Evolutionary conservation across 2,888 invertebrate species (phyloP), one percentile per base, ranked within the genome.

Genomic region (Diaprepes abbreviatus): DNA sequence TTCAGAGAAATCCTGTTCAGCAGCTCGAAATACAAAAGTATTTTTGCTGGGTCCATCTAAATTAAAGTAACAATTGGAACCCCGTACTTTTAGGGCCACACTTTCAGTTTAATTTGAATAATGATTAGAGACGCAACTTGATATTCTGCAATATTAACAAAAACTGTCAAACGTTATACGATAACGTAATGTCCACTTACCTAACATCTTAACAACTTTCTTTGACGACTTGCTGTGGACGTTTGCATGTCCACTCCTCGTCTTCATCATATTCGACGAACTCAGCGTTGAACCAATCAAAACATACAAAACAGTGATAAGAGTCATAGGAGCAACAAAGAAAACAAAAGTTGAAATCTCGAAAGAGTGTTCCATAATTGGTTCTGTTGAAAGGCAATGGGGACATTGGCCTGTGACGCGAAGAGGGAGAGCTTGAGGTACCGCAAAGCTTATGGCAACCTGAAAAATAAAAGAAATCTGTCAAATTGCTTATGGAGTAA

Each of bases 301-400:
- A 60, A 92, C 88, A 80, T 96, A 96, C 71, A 96, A 85, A 72
- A 94, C 92, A 31, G 91, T 90, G 80, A 96, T 94, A 70, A 95
- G 87, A 31, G 92, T 92, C 94, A 96, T 94, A 1, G 95, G 96
- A 43, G 92, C 89, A 36, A 94, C 89, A 82, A 96, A 96, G 84
- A 95, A 94, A 78, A 95, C 85, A 80, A 92, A 89, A 76, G 91
- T 91, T 10, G 95, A 93, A 77, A 94, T 89, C 79, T 92, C 91
- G 80, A 94, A 93, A 72, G 91, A 90, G 84, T 92, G 90, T 67
- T 89, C 89, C 54, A 90, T 84, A 14, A 77, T 76, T 31, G 80
- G 77, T 17, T 79, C 73, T 1, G 70, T 68, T 2, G 77, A 71
- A n/a, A 74, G 31, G 57, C 81, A 81, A 60, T 71, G 65, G 5